Conservation (phyloP, 1,140 invertebrate genomes). For the Bombus confusus region DNA sequence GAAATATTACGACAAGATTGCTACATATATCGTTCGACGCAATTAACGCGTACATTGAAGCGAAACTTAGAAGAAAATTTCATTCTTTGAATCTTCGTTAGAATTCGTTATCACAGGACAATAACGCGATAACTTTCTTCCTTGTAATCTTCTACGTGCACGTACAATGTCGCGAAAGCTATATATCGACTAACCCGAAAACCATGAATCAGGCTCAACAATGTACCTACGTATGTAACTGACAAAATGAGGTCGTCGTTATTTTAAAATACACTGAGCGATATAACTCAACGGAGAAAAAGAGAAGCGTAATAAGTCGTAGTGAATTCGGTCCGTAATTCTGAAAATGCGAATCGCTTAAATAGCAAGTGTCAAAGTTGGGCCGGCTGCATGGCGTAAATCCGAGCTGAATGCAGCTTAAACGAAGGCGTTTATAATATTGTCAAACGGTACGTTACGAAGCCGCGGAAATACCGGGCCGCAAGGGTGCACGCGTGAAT, state of each 20-base stretch:
- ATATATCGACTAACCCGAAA: no score
- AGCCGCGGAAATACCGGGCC: background rate
- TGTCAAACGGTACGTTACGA: slow-evolving; percentile 53
- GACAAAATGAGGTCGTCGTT: background rate
- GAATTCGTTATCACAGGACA: background rate
- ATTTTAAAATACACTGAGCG: background rate
- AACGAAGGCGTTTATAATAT: slow-evolving; percentile 62
- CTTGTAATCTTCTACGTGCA: background rate
- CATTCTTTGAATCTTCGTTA: no score
- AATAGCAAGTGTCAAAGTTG: slow-evolving; percentile 20
- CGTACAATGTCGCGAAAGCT: no score
- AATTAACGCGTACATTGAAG: no score
- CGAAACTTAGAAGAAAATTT: background rate
- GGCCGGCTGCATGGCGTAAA: slow-evolving; percentile 33
- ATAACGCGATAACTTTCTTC: background rate
- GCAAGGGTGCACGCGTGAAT: background rate
- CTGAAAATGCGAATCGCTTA: slow-evolving; percentile 49
- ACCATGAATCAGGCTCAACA: no score
- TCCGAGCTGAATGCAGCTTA: slow-evolving; percentile 61
- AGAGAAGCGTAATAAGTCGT: background rate
- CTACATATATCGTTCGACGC: no score
- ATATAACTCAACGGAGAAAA: background rate
- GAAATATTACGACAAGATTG: no score
- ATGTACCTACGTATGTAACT: background rate
- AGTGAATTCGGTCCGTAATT: background rate